A percentile compares a stretch with the other conserved stretches of the same genome.
Evolutionary conservation across 2,797 vertebrate genomes (phyloP).

Genomic region (Pyrocephalus nanus): DNA sequence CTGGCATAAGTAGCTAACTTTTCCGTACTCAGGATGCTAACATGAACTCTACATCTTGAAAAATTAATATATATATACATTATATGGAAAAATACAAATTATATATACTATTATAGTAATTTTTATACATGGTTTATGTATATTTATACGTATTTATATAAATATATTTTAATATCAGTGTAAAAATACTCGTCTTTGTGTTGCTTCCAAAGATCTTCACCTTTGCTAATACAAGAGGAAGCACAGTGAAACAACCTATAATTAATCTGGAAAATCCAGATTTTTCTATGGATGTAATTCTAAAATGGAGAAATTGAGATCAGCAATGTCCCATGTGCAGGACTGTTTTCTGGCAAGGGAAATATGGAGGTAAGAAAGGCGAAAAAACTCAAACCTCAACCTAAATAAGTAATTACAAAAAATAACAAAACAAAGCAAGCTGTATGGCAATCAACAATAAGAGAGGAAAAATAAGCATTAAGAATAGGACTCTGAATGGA

Average conservation of each 20-base stretch:
- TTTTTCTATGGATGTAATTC: not conserved
- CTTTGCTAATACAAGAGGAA: not conserved
- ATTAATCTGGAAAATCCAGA: not conserved
- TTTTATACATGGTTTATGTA: not conserved
- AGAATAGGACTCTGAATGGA: not conserved
- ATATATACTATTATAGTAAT: not conserved
- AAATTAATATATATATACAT: not conserved
- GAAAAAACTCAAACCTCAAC: not conserved
- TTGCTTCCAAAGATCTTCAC: not conserved
- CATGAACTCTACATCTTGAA: not conserved
- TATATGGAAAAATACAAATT: not conserved
- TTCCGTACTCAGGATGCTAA: not conserved
- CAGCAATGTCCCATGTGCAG: not conserved
- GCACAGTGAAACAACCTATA: not conserved
- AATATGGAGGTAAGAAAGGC: not conserved
- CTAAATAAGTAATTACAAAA: not conserved
- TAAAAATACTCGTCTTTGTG: not conserved
- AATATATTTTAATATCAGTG: not conserved
- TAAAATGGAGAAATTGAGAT: not conserved
- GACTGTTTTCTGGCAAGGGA: not conserved
- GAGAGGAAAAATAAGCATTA: not conserved
- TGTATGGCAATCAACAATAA: not conserved
- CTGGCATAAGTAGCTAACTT: not conserved
- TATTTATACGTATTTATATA: not conserved
- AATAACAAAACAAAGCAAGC: not conserved